Conservation (phyloP, 1,140 invertebrate genomes). For the Nymphalis io region DNA sequence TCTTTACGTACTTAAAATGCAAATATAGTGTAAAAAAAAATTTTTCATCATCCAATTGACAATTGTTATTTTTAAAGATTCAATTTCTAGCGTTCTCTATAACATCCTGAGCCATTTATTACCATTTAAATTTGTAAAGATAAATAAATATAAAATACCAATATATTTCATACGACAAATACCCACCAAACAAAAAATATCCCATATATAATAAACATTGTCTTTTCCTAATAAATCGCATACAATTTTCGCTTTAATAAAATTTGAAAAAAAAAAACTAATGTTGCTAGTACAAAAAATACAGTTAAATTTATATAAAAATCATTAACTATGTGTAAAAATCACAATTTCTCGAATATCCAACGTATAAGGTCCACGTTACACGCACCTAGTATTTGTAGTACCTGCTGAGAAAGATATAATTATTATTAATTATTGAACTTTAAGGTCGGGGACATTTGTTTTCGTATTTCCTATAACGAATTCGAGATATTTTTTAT, state of each 20-base stretch:
- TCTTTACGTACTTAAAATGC: not conserved
- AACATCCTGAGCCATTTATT: not conserved
- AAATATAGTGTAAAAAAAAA: not conserved
- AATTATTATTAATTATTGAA: not conserved
- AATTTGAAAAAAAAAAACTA: not conserved
- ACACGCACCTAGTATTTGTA: not conserved
- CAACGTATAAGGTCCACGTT: not conserved
- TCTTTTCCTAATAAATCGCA: no score
- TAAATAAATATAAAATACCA: no score
- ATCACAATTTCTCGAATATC: slow-evolving; percentile 13
- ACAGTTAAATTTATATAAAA: slow-evolving; percentile 9
- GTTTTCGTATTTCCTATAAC: no score
- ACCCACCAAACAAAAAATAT: no score
- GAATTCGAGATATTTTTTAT: no score
- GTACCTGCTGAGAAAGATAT: not conserved
- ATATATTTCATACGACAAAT: no score
- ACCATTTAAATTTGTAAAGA: no score
- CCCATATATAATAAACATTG: no score
- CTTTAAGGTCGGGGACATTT: no score
- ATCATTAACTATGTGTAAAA: slow-evolving; percentile 12
- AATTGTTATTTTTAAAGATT: not conserved
- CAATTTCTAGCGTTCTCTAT: not conserved
- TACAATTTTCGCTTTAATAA: no score
- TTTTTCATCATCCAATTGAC: not conserved
- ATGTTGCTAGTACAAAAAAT: slow-evolving; percentile 14